Evolutionary conservation across 1,140 invertebrate genomes (phyloP).

Genomic region (Drosophila pectinifera): DNA sequence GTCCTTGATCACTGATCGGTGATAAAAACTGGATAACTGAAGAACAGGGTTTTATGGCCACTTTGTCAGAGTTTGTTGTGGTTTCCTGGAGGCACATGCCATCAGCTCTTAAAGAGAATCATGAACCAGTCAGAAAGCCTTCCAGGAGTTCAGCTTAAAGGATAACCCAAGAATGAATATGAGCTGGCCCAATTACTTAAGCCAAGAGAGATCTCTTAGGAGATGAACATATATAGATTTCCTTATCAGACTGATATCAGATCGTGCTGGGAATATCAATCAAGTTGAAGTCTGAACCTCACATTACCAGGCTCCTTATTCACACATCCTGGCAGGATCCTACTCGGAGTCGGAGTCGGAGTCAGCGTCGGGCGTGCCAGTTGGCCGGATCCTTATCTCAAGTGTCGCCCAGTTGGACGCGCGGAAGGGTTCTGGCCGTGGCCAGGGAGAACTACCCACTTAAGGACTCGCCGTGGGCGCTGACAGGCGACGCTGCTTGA

Average conservation of each 20-base stretch:
- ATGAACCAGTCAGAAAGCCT: background rate
- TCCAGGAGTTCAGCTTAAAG: no score
- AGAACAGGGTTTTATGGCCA: conserved; percentile 17
- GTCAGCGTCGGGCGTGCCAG: conserved; percentile 51
- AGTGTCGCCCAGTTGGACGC: conserved; percentile 51
- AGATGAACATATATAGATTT: background rate
- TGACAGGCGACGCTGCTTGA: conserved; percentile 62
- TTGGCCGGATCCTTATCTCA: conserved; percentile 72
- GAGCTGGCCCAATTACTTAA: background rate
- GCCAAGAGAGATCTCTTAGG: background rate
- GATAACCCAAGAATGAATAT: background rate
- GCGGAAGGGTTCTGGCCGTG: conserved; percentile 37
- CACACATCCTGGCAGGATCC: conserved; percentile 9
- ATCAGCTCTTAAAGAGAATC: background rate
- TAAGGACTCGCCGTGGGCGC: conserved; percentile 45
- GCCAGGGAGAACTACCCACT: background rate
- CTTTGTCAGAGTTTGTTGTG: conserved; percentile 23
- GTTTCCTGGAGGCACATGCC: conserved; percentile 14
- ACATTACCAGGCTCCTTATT: conserved; percentile 3
- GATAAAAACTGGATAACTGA: background rate
- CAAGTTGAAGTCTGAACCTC: background rate
- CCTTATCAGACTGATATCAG: background rate
- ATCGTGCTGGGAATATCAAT: background rate
- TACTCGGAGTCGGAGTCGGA: background rate
- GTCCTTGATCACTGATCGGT: background rate